phyloP scores from a whole-genome alignment of 2,113 vertebrate genomes.

The Pantherophis guttatus region DNA sequence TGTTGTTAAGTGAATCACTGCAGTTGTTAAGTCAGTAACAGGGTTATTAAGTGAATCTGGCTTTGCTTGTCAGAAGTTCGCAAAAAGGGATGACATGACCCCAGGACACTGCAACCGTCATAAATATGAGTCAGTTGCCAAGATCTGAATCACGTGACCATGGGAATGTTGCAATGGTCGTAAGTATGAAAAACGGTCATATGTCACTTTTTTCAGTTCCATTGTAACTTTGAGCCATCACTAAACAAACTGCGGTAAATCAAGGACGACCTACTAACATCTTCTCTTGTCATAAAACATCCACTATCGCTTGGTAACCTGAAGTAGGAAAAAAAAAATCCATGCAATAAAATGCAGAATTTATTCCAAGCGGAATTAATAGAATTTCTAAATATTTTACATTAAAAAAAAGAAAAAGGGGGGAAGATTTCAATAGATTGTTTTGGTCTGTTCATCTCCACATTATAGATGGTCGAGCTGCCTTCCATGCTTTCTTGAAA shows the following conservation, averaged over 20 bases:
- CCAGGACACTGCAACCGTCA: not conserved
- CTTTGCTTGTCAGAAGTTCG: not conserved
- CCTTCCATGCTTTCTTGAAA: conserved; percentile 14
- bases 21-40: not conserved
- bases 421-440: not conserved
- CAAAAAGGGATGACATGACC: not conserved
- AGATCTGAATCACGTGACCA: not conserved
- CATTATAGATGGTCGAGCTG: conserved; percentile 4
- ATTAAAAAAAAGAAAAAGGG: not conserved
- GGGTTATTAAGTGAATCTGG: not conserved
- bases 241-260: not conserved
- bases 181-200: not conserved
- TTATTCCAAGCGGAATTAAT: not conserved
- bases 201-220: not conserved
- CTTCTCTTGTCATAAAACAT: not conserved
- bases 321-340: not conserved
- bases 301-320: not conserved
- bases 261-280: not conserved
- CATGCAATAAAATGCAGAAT: not conserved
- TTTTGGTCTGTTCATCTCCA: not conserved
- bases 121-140: not conserved
- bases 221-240: not conserved
- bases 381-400: not conserved
- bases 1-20: not conserved
- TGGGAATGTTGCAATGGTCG: not conserved